These are phyloP conservation scores for Athalia rosae DNA, from an alignment of 2,888 invertebrate species.

Conservation along the genomic window DNA sequence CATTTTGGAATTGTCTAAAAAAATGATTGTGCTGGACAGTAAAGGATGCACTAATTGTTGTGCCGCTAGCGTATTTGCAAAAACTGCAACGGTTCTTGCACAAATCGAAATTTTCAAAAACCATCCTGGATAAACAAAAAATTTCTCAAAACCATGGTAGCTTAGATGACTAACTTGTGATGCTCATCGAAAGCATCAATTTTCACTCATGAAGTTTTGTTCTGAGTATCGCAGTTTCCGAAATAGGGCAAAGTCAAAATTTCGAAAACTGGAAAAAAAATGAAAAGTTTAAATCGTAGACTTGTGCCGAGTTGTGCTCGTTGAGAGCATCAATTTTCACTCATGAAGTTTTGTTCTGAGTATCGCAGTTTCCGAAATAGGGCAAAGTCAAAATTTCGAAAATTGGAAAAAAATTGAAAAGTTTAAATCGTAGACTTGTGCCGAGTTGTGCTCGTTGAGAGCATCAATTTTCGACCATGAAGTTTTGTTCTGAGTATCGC, in stretches of 20 bases:
- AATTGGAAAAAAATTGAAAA: no score
- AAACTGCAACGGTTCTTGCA: neutral
- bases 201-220: neutral
- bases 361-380: no score
- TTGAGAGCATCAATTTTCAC: no score
- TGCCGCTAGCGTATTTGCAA: neutral
- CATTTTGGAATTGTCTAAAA: slow-evolving; percentile 13
- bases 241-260: neutral
- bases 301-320: no score
- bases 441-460: no score
- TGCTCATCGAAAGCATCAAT: neutral
- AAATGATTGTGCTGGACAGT: neutral
- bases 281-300: no score
- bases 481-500: no score
- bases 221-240: neutral
- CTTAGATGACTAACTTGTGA: neutral
- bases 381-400: no score
- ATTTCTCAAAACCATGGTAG: neutral
- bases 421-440: no score
- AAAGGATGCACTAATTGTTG: neutral
- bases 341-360: no score
- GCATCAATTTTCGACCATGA: no score
- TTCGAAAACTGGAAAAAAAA: neutral
- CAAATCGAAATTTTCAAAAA: slow-evolving; percentile 7
- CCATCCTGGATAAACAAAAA: neutral